Conservation (phyloP, 2,113 vertebrate genomes). For the Odontophorus gujanensis region DNA sequence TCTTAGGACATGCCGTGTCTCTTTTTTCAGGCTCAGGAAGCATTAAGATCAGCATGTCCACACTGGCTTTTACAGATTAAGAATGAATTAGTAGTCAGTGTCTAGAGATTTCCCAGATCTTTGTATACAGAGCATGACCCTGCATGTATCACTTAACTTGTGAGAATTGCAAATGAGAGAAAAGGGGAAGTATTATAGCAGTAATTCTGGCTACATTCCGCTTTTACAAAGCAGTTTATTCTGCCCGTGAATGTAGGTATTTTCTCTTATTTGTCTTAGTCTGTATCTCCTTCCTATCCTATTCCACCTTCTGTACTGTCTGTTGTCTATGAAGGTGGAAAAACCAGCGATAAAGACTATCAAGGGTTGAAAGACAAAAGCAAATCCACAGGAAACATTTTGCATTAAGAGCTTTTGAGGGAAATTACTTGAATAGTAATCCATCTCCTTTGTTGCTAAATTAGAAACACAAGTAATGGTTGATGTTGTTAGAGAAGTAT, state of each 20-base stretch:
- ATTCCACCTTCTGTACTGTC: neutral
- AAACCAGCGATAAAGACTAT: neutral
- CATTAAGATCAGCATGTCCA: neutral
- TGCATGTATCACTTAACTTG: neutral
- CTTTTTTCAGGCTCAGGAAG: constrained; percentile 36
- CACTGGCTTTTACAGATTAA: constrained; percentile 11
- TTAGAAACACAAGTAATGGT: neutral
- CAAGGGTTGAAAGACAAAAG: neutral
- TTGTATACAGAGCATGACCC: neutral
- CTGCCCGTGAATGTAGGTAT: neutral
- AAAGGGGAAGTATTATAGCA: neutral
- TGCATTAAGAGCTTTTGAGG: neutral
- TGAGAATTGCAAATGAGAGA: neutral
- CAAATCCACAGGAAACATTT: neutral
- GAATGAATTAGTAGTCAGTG: neutral
- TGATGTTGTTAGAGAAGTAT: neutral
- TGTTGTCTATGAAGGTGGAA: neutral
- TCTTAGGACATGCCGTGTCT: neutral
- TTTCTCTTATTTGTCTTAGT: neutral
- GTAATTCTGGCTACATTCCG: neutral
- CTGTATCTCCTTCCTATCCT: neutral
- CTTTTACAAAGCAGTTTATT: neutral
- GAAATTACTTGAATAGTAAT: neutral
- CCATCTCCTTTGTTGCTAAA: neutral
- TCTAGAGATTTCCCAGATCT: neutral